Conservation (phyloP, 1,140 invertebrate genomes). For the Leptestheria dahalacensis region DNA sequence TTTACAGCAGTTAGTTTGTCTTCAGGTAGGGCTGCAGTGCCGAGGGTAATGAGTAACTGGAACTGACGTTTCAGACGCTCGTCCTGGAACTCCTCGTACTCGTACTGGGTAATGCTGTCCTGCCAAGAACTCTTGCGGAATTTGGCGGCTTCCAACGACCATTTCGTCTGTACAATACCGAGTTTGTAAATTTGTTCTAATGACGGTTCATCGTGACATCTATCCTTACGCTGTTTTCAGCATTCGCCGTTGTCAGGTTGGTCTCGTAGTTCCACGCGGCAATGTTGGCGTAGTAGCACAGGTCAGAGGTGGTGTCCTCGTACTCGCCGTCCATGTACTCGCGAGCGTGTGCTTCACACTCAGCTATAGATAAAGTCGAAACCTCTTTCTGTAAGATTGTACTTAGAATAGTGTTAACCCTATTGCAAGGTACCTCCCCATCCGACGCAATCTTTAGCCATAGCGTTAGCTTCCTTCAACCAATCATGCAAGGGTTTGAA, state of each 20-base stretch:
- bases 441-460: constrained; percentile 20
- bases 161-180: not conserved
- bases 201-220: too few relatives aligned
- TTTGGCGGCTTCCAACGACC: not conserved
- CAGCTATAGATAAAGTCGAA: not conserved
- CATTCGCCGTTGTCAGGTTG: constrained; percentile 18
- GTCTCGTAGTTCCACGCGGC: constrained; percentile 20
- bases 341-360: constrained; percentile 17
- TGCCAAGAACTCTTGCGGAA: constrained; percentile 29
- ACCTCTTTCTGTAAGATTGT: too few relatives aligned
- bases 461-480: constrained; percentile 17
- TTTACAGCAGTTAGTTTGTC: constrained; percentile 43
- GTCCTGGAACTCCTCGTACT: constrained; percentile 48
- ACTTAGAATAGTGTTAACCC: too few relatives aligned
- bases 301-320: constrained; percentile 16
- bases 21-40: constrained; percentile 62
- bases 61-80: constrained; percentile 54
- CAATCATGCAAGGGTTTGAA: constrained; percentile 21
- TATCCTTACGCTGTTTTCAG: constrained; percentile 15
- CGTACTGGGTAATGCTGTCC: constrained; percentile 45
- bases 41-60: constrained; percentile 58
- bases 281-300: constrained; percentile 17
- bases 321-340: constrained; percentile 17
- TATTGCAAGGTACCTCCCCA: constrained; percentile 13
- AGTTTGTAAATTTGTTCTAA: too few relatives aligned